These are phyloP conservation scores for Bagarius yarrelli DNA, from an alignment of 2,113 vertebrate genomes.

Conservation along the genomic window DNA sequence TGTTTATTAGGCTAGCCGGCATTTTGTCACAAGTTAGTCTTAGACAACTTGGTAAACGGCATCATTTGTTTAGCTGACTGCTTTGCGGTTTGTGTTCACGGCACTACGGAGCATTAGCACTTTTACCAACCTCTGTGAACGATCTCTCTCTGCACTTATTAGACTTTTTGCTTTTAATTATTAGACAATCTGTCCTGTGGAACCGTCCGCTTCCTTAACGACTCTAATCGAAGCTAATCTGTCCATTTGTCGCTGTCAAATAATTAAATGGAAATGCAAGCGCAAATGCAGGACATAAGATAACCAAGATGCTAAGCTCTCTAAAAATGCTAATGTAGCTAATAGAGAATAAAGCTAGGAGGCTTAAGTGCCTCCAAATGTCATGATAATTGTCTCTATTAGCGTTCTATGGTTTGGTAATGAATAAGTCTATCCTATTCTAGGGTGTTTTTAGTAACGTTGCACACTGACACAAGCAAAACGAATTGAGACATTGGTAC, in stretches of 20 bases:
- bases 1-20: background rate
- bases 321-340: slow-evolving; percentile 6
- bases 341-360: slow-evolving; percentile 6
- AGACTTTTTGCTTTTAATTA: background rate
- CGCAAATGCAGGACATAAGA: background rate
- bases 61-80: slow-evolving; percentile 10
- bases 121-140: background rate
- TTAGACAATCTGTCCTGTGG: background rate
- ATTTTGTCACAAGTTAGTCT: slow-evolving; percentile 15
- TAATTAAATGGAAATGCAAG: background rate
- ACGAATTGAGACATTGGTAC: too few relatives aligned
- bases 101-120: background rate
- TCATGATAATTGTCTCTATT: slow-evolving; percentile 36
- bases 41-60: slow-evolving; percentile 4
- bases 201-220: background rate
- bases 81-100: background rate
- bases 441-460: background rate
- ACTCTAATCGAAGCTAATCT: background rate
- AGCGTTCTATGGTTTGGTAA: background rate
- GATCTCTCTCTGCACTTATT: background rate
- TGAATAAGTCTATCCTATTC: background rate
- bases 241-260: background rate
- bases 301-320: background rate
- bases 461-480: background rate
- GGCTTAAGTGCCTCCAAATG: background rate